Evolutionary conservation across 2,797 vertebrate genomes (phyloP).

Genomic region (Dicrostonyx torquatus): DNA sequence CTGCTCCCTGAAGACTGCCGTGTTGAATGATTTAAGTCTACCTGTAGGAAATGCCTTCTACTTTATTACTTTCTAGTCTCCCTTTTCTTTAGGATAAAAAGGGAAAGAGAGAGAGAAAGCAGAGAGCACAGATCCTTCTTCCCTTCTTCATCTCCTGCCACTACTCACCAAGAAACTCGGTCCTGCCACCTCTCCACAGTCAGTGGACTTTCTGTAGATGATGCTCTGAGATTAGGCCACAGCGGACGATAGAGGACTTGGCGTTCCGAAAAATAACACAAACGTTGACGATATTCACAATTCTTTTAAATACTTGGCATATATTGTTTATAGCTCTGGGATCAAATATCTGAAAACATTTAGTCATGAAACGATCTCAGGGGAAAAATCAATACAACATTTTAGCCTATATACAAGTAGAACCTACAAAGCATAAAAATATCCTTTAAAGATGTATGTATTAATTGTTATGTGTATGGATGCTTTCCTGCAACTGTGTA

Average conservation of each 20-base stretch:
- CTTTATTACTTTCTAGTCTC: conserved; percentile 85
- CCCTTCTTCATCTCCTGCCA: conserved; percentile 40
- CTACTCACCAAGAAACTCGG: conserved; percentile 13
- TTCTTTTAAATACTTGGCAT: background rate
- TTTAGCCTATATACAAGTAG: background rate
- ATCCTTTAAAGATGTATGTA: background rate
- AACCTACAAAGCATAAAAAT: background rate
- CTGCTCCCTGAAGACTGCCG: conserved; percentile 69
- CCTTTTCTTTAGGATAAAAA: conserved; percentile 68
- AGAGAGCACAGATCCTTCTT: conserved; percentile 56
- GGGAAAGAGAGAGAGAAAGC: background rate
- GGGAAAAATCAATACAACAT: background rate
- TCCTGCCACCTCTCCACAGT: background rate
- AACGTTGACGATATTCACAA: background rate
- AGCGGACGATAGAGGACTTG: fast-evolving
- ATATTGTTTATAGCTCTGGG: background rate
- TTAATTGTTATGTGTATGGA: background rate
- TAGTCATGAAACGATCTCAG: conserved; percentile 7
- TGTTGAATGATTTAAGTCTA: conserved; percentile 90
- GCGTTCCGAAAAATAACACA: background rate
- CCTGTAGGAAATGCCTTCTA: conserved; percentile 89
- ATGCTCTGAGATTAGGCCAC: background rate
- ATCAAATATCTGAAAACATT: conserved; percentile 30
- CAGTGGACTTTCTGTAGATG: background rate
- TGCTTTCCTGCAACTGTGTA: background rate